phyloP scores from a whole-genome alignment of 2,888 invertebrate genomes.

The Sisyra terminalis region DNA sequence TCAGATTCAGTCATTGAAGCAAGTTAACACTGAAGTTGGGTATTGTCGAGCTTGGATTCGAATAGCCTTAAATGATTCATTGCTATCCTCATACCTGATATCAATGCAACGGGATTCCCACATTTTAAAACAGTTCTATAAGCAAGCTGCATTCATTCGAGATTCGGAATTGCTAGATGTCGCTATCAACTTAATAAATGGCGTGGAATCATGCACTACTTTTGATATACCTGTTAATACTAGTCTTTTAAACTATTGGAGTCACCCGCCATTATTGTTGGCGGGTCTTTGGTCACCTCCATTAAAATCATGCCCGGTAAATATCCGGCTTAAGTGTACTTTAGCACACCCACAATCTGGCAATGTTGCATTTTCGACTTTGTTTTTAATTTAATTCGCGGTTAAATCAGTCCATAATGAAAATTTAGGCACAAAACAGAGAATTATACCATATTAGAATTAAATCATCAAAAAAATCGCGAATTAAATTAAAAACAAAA shows the following conservation, averaged over 20 bases:
- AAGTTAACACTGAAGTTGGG: constrained; percentile 79
- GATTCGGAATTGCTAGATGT: constrained; percentile 69
- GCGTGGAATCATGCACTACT: constrained; percentile 53
- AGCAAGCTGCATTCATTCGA: constrained; percentile 61
- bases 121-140: constrained; percentile 69
- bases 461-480: too few species aligned
- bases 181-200: constrained; percentile 57
- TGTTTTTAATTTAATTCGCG: too few species aligned
- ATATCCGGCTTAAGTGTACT: constrained; percentile 14
- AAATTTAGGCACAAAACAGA: too few species aligned
- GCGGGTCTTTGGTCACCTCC: constrained; percentile 77
- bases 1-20: constrained; percentile 52
- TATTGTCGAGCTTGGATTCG: constrained; percentile 86
- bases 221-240: constrained; percentile 69
- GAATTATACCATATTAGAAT: too few species aligned
- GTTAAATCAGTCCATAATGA: too few species aligned
- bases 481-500: too few species aligned
- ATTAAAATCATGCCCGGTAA: constrained; percentile 52
- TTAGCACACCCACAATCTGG: too few species aligned
- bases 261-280: constrained; percentile 61
- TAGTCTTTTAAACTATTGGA: constrained; percentile 80
- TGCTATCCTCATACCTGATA: constrained; percentile 72
- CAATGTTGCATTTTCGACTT: too few species aligned
- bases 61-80: constrained; percentile 71
- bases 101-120: constrained; percentile 63